Base-by-base conservation (phyloP, 2,797 vertebrate genomes). In the Sebastiscus tertius region DNA sequence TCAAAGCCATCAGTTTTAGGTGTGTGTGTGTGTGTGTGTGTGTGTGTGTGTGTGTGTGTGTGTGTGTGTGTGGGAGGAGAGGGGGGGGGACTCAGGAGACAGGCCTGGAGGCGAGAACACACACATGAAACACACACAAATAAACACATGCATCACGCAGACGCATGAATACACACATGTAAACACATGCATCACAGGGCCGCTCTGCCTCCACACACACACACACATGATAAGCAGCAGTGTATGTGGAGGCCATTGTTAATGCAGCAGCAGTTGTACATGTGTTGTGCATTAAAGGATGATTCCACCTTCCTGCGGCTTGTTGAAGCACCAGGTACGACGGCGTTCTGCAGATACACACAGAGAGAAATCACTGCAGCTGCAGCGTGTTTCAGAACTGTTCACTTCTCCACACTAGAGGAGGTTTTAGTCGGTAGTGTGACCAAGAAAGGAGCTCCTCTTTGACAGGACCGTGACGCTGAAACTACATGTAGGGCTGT, bases 1-100 rank as follows among this genome's bases (percentile, higher is more conserved):
- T 97, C 97, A 97, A 97, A 97, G 97, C 96, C 96, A 96, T 97
- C 97, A 94, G 96, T 94, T 90, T 96, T 96, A 92, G 94, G 96
- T 97, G 95, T 95, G 55, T 96, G 94, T 95, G 77, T 87, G 96
- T 95, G 95, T 95, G 95, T 39, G 2, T 39, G 0, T 36, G 34
- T 24, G 24, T 24, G 24, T n/a, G n/a, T n/a, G n/a, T n/a, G n/a
- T n/a, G n/a, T n/a, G n/a, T 39, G 0, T 36, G 34, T 24, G 24
- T 24, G 24, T 95, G 76, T 80, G 95, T 95, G 77, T 66, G 58
- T 29, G 76, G 95, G 93, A 93, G 24, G 61, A 8, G 39, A 24
- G 66, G 94, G 94, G 89, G 94, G 93, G 88, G 89, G 90, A 91
- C 96, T 96, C 96, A 94, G 95, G 97, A 96, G 97, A 97, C 95